Evolutionary conservation across 2,797 vertebrate species (phyloP).

Genomic region (Chloroceryle amazona): DNA sequence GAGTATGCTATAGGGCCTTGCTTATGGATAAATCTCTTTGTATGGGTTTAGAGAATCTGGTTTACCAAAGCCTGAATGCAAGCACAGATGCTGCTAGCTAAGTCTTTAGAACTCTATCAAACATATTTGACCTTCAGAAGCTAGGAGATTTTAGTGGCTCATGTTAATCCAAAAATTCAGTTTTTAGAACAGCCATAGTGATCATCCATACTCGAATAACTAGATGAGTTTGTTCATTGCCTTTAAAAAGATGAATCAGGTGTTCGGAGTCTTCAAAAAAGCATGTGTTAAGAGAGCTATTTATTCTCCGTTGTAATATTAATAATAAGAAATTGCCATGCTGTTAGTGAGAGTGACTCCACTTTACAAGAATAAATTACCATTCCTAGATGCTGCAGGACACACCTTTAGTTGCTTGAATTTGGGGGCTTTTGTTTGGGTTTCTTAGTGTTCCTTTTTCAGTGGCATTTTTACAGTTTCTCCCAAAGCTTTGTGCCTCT

Average conservation of each 20-base stretch:
- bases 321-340: not conserved
- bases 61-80: slow-evolving; percentile 58
- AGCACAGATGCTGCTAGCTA: slow-evolving; percentile 57
- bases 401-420: not conserved
- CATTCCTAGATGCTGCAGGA: not conserved
- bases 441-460: not conserved
- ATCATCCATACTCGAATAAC: not conserved
- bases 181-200: not conserved
- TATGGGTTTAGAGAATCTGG: slow-evolving; percentile 79
- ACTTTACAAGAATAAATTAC: not conserved
- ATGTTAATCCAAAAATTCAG: not conserved
- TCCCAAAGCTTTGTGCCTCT: not conserved
- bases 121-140: not conserved
- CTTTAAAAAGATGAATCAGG: not conserved
- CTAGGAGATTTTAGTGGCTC: not conserved
- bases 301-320: not conserved
- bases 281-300: not conserved
- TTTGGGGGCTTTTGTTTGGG: not conserved
- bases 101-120: not conserved
- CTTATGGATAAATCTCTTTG: slow-evolving; percentile 82
- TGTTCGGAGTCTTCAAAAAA: not conserved
- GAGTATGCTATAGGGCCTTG: slow-evolving; percentile 75
- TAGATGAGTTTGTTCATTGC: not conserved
- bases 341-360: not conserved
- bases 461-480: not conserved